Evolutionary conservation across 2,113 vertebrate genomes (phyloP), one percentile per base, ranked within the genome.

Genomic region (Pholis gunnellus): DNA sequence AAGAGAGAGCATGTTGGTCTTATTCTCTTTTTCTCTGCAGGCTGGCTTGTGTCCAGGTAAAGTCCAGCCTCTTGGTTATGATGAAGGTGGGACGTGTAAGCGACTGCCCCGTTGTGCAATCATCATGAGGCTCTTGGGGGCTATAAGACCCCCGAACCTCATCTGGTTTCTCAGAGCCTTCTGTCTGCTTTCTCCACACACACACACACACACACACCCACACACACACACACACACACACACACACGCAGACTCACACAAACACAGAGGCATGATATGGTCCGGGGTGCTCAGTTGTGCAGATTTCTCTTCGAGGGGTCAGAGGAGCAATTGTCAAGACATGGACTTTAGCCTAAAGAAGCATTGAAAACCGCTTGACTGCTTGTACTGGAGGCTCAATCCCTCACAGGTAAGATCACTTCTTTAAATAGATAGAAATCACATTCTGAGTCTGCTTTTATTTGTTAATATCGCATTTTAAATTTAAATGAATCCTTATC

Each of bases 21-120:
- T 6, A 61, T 22, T 74, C 44, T 73, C 14, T 61, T 48, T 40
- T 17, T 74, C 60, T 52, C 36, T 84, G 27, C 34, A 34, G 25
- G 6, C 80, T 93, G 92, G 91, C 89, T 65, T 9, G 48, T 57
- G 66, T 94, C 92, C 92, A 92, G 89, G 83, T 90, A 83, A 38
- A 84, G 88, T 82, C 87, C 90, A 76, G 80, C 92, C 87, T 83
- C 81, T 38, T 71, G 27, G 74, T 81, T 38, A 59, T 75, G 85
- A 87, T 82, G 87, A 71, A 81, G 75, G 70, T 75, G 75, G 91
- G 92, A 93, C 91, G 90, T 83, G 69, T 40, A 46, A 66, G 75
- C 80, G 79, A 86, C 89, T 90, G 85, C 75, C 68, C 77, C 65
- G 68, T 94, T 94, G 91, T 81, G 92, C 78, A 94, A 94, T 78